Conservation (phyloP, 2,888 invertebrate species). For the Latrodectus elegans region DNA sequence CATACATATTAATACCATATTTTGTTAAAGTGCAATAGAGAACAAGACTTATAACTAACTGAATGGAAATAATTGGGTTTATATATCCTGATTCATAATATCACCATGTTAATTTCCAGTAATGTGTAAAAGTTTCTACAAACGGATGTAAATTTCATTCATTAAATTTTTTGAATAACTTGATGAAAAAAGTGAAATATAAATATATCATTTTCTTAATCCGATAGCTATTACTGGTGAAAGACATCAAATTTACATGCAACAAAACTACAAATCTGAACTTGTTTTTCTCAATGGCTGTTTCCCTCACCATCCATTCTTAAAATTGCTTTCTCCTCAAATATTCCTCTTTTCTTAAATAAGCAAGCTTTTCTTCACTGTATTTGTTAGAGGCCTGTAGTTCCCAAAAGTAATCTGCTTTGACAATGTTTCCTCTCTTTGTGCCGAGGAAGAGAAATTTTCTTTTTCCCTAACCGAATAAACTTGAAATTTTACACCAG, state of each 20-base stretch:
- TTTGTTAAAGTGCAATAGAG: too few relatives aligned
- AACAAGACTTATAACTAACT: too few relatives aligned
- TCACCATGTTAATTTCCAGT: too few relatives aligned
- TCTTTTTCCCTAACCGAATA: slow-evolving; percentile 2
- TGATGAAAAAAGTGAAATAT: too few relatives aligned
- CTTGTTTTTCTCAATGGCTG: background rate
- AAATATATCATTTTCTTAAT: too few relatives aligned
- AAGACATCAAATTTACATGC: background rate
- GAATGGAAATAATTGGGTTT: too few relatives aligned
- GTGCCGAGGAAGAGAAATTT: background rate
- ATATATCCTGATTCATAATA: too few relatives aligned
- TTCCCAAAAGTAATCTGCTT: slow-evolving; percentile 28
- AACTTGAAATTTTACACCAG: slow-evolving; percentile 25
- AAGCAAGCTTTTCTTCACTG: slow-evolving; percentile 12
- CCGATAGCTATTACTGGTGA: too few relatives aligned
- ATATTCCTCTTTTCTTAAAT: slow-evolving; percentile 15
- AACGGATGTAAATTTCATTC: too few relatives aligned
- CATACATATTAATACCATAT: too few relatives aligned
- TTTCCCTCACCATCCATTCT: slow-evolving; percentile 1
- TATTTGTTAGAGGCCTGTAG: slow-evolving; percentile 13
- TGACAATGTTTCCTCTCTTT: slow-evolving; percentile 19
- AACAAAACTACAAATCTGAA: background rate
- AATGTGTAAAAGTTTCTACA: too few relatives aligned
- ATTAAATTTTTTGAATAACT: too few relatives aligned
- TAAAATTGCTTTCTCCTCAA: slow-evolving; percentile 17